phyloP scores from a whole-genome alignment of 2,113 vertebrate genomes.

The Python bivittatus region DNA sequence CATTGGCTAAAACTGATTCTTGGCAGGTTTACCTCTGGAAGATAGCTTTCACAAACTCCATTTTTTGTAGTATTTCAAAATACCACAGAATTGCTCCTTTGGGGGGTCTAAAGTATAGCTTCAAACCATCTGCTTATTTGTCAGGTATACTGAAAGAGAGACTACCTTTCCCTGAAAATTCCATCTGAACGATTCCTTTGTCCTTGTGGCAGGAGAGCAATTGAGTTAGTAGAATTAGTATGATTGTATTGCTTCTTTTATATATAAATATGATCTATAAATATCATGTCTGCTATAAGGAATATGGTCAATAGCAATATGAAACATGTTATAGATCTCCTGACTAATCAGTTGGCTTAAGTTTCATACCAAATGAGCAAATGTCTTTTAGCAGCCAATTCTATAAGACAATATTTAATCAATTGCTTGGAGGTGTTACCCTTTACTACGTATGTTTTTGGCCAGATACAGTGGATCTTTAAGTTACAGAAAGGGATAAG shows the following conservation, averaged over 20 bases:
- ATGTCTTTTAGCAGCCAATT: not conserved
- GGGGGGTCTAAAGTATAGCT: not conserved
- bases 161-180: not conserved
- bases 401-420: not conserved
- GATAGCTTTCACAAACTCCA: not conserved
- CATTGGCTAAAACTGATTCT: not conserved
- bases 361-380: not conserved
- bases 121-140: not conserved
- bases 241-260: not conserved
- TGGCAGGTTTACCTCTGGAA: not conserved
- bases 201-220: not conserved
- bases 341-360: too few relatives aligned
- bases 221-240: not conserved
- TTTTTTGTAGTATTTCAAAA: not conserved
- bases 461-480: not conserved
- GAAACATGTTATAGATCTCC: not conserved
- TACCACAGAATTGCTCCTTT: not conserved
- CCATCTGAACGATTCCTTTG: not conserved
- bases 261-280: not conserved
- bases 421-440: not conserved
- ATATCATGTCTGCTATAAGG: not conserved
- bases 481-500: not conserved
- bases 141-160: not conserved
- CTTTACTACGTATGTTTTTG: too few relatives aligned
- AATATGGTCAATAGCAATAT: not conserved